Evolutionary conservation across 1,140 invertebrate genomes (phyloP), one percentile per base, ranked within the genome.

Genomic region (Macrobrachium nipponense): DNA sequence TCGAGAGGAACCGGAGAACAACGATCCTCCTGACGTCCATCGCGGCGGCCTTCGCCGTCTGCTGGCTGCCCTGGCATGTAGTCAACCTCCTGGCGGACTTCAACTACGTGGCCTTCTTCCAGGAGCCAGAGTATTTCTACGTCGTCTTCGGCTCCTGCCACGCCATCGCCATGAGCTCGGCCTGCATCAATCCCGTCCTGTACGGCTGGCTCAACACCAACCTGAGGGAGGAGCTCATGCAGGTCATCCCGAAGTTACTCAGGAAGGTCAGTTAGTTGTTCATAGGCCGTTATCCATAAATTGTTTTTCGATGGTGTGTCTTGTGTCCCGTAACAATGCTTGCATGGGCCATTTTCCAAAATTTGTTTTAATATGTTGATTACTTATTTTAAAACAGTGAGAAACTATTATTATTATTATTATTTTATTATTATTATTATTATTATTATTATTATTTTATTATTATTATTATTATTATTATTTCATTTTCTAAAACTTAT

Each of bases 201-300:
- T 94, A 93, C 89, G 93, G 93, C 5, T 93, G 92, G 91, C 90
- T 93, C 75, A 93, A 93, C 89, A 92, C 92, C 12, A 92, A 92
- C 87, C 91, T 93, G 66, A 81, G 91, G 36, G 89, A 90, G 61
- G 92, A 92, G 87, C 59, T 88, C 18, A 62, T 66, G 27, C 60
- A 70, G 43, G 18, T 84, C 20, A 23, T 88, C 43, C 20, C 82
- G 2, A 51, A 36, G 10, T 58, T 88, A 11, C 75, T 84, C 12
- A 75, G 78, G 17, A 84, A 80, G 81, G 88, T 88, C 17, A 80
- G 64, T 66, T 66, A 44, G 43, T 15, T 6, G n/a, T n/a, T n/a
- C n/a, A n/a, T n/a, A n/a, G n/a, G n/a, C n/a, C n/a, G n/a, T n/a
- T n/a, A n/a, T n/a, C n/a, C n/a, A n/a, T n/a, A n/a, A n/a, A n/a